Base-by-base conservation (phyloP, 2,888 invertebrate species). In the Scaptomyza tumidula region DNA sequence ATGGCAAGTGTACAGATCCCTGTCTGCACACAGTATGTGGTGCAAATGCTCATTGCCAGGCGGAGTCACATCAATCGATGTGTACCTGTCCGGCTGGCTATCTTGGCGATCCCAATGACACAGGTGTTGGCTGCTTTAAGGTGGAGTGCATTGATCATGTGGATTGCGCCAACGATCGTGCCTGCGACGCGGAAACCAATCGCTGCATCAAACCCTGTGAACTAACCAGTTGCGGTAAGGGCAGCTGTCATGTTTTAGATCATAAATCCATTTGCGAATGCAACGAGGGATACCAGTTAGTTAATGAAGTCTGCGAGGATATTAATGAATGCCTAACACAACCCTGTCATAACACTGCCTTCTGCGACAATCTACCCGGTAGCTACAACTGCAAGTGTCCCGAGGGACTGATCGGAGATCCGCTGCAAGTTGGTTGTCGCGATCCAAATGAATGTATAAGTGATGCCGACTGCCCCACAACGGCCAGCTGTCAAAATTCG, bases 141-240 rank as follows among this genome's bases (percentile, higher is more conserved):
- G 98, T 97, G 2, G 97, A 98, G 92, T 98, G 98, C 91, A 93
- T 96, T 1, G 94, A 94, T 45, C 94, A 96, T 89, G 93, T 94
- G 41, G 97, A 97, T 79, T 98, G 98, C 88, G 92, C 95, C 3
- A 91, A 89, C 35, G 96, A 96, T 71, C 96, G 95, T 91, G 94
- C 94, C 77, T 98, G 98, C 88, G 96, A 97, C 86, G 91, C 92
- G 4, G 94, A 94, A 80, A 95, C 93, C 53, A 96, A 97, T 90
- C 97, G 96, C 92, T 97, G 97, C 90, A 93, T 95, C 79, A 96
- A 96, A 93, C 96, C 97, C 63, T 98, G 98, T 86, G 96, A 96
- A 78, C 93, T 94, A 75, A 93, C 94, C 3, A 94, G 94, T 71
- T 98, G 98, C 91, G 95, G 96, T 60, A 96, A 96, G 80, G 98